Evolutionary conservation across 2,113 vertebrate genomes (phyloP).

Genomic region (Hiodon tergisus): DNA sequence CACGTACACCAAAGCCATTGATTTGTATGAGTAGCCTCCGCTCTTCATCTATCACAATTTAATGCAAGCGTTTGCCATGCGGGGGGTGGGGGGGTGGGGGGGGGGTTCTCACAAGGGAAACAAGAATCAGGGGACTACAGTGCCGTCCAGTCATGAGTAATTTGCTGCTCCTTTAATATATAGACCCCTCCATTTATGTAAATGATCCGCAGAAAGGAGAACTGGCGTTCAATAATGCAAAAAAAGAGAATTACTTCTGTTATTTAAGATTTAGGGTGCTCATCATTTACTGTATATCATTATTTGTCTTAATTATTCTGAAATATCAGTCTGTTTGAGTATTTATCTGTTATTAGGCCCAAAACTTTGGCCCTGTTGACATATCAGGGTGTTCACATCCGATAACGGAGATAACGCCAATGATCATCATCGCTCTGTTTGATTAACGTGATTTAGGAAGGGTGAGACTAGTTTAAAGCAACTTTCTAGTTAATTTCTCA

Average conservation of each 20-base stretch:
- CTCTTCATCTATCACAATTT: slow-evolving; percentile 99
- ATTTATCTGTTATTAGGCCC: too few species aligned
- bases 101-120: slow-evolving; percentile 71
- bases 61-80: slow-evolving; percentile 98
- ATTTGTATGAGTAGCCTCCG: slow-evolving; percentile 99
- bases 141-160: slow-evolving; percentile 82
- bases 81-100: slow-evolving; percentile 87
- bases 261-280: too few species aligned
- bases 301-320: too few species aligned
- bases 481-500: too few species aligned
- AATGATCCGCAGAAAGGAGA: slow-evolving; percentile 69
- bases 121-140: slow-evolving; percentile 67
- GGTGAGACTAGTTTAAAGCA: too few species aligned
- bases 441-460: too few species aligned
- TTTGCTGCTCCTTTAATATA: slow-evolving; percentile 86
- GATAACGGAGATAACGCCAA: too few species aligned
- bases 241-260: slow-evolving; percentile 40
- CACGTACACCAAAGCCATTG: slow-evolving; percentile 99
- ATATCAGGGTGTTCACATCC: too few species aligned
- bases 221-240: slow-evolving; percentile 71
- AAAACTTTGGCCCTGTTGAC: too few species aligned
- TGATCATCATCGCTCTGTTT: too few species aligned
- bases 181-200: slow-evolving; percentile 79
- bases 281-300: too few species aligned
- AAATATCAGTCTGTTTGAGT: too few species aligned